Evolutionary conservation across 1,140 invertebrate species (phyloP).

Genomic region (Drosophila bipectinata): DNA sequence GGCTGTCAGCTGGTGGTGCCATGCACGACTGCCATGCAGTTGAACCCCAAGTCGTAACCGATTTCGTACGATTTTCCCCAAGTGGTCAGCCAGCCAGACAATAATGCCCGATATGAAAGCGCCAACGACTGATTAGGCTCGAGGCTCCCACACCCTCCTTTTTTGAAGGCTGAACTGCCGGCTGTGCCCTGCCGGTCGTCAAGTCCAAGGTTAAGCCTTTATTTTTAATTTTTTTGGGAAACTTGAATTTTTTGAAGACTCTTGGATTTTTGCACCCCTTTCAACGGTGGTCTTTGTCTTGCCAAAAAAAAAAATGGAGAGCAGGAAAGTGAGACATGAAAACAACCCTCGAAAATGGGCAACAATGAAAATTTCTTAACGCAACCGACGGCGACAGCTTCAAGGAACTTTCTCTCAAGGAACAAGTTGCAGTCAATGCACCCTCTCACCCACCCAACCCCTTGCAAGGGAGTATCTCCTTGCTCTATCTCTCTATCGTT

Average conservation of each 20-base stretch:
- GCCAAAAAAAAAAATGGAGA: slow-evolving; percentile 16
- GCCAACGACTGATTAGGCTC: slow-evolving; percentile 57
- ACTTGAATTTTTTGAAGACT: slow-evolving; percentile 13
- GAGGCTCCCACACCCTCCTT: background rate
- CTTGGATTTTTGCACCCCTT: slow-evolving; percentile 21
- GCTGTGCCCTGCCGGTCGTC: slow-evolving; percentile 21
- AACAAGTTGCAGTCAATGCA: slow-evolving; percentile 68
- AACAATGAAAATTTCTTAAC: slow-evolving; percentile 66
- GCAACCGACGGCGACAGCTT: slow-evolving; percentile 25
- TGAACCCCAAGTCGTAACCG: background rate
- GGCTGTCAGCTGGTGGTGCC: slow-evolving; percentile 31
- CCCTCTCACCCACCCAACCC: slow-evolving; percentile 26
- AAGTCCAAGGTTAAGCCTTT: slow-evolving; percentile 70
- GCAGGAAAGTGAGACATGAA: slow-evolving; percentile 19
- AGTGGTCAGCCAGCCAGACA: slow-evolving; percentile 3
- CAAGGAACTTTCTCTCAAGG: slow-evolving; percentile 59
- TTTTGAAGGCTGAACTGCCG: slow-evolving; percentile 26
- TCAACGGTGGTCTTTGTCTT: slow-evolving; percentile 22
- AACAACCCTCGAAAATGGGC: slow-evolving; percentile 52
- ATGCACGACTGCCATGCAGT: slow-evolving; percentile 25
- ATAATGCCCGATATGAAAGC: slow-evolving; percentile 32
- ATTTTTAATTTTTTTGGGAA: slow-evolving; percentile 16
- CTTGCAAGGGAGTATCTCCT: background rate
- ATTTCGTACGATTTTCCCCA: slow-evolving; percentile 20
- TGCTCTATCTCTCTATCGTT: background rate